These are phyloP conservation scores for Penaeus chinensis DNA, from an alignment of 1,140 invertebrate species.

Conservation along the genomic window DNA sequence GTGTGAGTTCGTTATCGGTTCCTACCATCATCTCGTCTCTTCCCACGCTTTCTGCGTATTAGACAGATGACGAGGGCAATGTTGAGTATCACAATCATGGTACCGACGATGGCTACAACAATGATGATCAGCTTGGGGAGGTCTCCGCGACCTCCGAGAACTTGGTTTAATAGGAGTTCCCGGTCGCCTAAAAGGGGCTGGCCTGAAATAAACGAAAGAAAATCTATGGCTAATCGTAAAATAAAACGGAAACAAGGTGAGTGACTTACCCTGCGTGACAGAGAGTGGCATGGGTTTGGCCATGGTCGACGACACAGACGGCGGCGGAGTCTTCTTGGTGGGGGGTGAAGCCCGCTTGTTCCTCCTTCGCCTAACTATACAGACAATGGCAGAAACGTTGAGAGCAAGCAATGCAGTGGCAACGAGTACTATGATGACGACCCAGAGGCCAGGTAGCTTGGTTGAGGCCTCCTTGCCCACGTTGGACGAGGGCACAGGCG, in stretches of 20 bases:
- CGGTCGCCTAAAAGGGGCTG: conserved; percentile 65
- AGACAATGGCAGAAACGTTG: conserved; percentile 87
- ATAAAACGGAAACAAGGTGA: conserved; percentile 5
- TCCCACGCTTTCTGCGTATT: conserved; percentile 76
- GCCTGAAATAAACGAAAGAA: conserved; percentile 69
- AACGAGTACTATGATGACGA: conserved; percentile 79
- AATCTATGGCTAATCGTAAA: background rate
- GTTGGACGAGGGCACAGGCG: conserved; percentile 68
- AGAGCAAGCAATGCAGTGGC: conserved; percentile 79
- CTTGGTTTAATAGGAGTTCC: conserved; percentile 74
- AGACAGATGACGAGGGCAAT: conserved; percentile 86
- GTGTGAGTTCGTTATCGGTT: background rate
- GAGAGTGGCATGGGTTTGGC: conserved; percentile 44
- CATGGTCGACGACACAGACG: conserved; percentile 49
- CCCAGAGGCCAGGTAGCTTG: conserved; percentile 76
- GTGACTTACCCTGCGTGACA: conserved; percentile 43
- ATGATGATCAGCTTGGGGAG: conserved; percentile 84
- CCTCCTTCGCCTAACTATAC: conserved; percentile 82
- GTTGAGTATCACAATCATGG: conserved; percentile 83
- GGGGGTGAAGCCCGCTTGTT: conserved; percentile 61
- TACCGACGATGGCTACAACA: conserved; percentile 82
- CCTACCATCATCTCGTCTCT: conserved; percentile 55
- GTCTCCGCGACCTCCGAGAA: conserved; percentile 76
- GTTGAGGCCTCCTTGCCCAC: conserved; percentile 65
- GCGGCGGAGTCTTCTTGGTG: conserved; percentile 58